Conservation (phyloP, 2,888 invertebrate genomes). For the Norana najaformis region DNA sequence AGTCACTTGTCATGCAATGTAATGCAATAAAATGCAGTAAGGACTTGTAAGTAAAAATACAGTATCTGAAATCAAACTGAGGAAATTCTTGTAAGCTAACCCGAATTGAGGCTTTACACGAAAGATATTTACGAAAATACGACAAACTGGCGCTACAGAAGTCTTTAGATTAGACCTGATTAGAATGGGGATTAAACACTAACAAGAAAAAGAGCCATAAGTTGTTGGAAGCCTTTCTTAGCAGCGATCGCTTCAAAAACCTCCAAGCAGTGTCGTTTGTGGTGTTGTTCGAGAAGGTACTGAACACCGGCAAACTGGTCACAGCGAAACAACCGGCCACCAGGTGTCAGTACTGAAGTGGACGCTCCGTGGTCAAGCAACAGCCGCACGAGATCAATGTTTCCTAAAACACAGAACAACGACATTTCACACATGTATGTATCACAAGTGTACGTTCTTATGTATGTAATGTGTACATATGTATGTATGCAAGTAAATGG, state of each 20-base stretch:
- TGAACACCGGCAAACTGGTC: constrained; percentile 55
- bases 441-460: no score
- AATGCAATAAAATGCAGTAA: no score
- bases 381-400: not conserved
- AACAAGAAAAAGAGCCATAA: constrained; percentile 53
- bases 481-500: no score
- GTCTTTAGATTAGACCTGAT: not conserved
- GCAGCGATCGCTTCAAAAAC: constrained; percentile 49
- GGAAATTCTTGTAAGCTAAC: no score
- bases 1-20: no score
- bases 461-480: no score
- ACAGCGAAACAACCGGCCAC: constrained; percentile 51
- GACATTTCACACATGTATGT: no score
- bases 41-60: no score
- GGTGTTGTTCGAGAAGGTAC: constrained; percentile 50
- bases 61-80: no score
- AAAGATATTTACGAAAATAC: no score
- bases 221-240: constrained; percentile 45
- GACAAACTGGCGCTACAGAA: not conserved
- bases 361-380: constrained; percentile 53
- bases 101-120: no score
- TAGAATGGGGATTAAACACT: not conserved
- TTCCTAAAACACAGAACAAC: not conserved
- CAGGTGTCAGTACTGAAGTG: constrained; percentile 49
- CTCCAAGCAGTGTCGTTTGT: constrained; percentile 49